Conservation (phyloP, 2,113 vertebrate genomes). For the Emydocephalus ijimae region DNA sequence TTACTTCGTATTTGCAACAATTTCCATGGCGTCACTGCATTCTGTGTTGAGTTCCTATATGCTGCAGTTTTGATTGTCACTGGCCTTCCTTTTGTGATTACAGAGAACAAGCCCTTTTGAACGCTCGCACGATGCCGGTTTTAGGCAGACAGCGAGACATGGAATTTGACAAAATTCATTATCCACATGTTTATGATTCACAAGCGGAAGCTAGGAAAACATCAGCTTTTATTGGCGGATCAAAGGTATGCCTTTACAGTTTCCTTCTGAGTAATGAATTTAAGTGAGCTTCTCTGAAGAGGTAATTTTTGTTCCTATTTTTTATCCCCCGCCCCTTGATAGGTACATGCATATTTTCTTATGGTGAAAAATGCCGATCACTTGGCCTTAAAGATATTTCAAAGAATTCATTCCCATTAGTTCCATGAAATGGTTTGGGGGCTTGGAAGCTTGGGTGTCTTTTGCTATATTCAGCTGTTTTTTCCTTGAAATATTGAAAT, state of each 20-base stretch:
- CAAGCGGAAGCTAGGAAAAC: conserved; percentile 87
- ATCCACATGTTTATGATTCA: conserved; percentile 91
- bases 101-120: conserved; percentile 89
- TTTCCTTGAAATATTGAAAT: conserved; percentile 3
- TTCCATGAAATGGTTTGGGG: neutral
- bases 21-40: neutral
- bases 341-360: conserved; percentile 27
- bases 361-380: neutral
- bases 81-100: conserved; percentile 42
- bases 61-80: neutral
- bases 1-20: neutral
- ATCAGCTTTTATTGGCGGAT: conserved; percentile 91
- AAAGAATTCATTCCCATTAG: neutral
- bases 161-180: conserved; percentile 78
- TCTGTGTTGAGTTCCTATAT: neutral
- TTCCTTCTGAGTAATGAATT: conserved; percentile 14
- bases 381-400: neutral
- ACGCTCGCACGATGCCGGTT: conserved; percentile 77
- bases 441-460: neutral
- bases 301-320: conserved; percentile 14
- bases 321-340: neutral
- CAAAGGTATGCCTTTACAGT: conserved; percentile 77
- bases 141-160: conserved; percentile 76
- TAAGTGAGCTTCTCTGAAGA: conserved; percentile 25
- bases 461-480: neutral